phyloP scores from a whole-genome alignment of 2,888 invertebrate species.

The Drosophila mayaguana region DNA sequence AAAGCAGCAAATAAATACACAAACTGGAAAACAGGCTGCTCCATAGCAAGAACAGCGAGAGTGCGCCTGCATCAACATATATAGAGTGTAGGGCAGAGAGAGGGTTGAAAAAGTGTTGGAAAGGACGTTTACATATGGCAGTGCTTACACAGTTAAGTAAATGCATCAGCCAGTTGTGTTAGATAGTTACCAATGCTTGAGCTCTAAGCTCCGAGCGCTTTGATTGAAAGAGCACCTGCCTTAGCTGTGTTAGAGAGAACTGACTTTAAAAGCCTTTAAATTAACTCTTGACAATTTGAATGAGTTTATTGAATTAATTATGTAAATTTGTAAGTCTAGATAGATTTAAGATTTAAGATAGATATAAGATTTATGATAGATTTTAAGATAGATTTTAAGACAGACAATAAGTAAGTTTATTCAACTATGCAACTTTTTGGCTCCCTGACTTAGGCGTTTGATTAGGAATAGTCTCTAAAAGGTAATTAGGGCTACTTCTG shows the following conservation, averaged over 20 bases:
- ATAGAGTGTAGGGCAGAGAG: background rate
- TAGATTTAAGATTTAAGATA: too few relatives aligned
- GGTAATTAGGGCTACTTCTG: too few relatives aligned
- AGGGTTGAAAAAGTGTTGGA: slow-evolving; percentile 10
- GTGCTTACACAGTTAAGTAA: slow-evolving; percentile 52
- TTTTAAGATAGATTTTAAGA: too few relatives aligned
- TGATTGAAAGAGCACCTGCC: background rate
- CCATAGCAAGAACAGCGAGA: background rate
- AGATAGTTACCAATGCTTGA: slow-evolving; percentile 10
- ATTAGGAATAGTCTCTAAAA: too few relatives aligned
- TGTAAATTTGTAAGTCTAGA: too few relatives aligned
- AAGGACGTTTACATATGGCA: slow-evolving; percentile 20
- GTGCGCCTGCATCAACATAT: background rate
- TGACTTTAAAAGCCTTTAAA: background rate
- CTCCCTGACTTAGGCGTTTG: too few relatives aligned
- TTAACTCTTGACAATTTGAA: too few relatives aligned
- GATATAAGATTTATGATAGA: too few relatives aligned
- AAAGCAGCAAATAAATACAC: slow-evolving; percentile 69
- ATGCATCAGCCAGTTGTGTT: slow-evolving; percentile 54
- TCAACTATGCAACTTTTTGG: too few relatives aligned
- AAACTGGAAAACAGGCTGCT: slow-evolving; percentile 15
- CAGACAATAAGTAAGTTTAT: too few relatives aligned
- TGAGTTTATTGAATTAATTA: too few relatives aligned
- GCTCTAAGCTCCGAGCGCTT: background rate
- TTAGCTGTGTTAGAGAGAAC: background rate